phyloP scores from a whole-genome alignment of 2,113 vertebrate species.

The Malurus melanocephalus region DNA sequence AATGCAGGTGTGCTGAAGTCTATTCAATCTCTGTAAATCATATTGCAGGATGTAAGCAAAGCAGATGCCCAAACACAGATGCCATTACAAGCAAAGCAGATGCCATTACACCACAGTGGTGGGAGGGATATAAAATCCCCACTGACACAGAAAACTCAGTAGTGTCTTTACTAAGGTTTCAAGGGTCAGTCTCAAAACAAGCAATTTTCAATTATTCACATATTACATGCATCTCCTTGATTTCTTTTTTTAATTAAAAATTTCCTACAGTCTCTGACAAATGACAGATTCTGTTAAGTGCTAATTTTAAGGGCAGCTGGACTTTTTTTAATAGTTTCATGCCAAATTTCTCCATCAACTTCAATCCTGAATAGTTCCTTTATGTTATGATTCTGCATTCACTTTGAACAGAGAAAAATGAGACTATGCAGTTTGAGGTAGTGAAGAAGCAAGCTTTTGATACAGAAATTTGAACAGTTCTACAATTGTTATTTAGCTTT shows the following conservation, averaged over 20 bases:
- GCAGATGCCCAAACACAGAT: neutral
- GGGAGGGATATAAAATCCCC: neutral
- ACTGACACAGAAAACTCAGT: neutral
- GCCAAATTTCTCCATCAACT: neutral
- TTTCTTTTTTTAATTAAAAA: neutral
- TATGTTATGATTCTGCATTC: neutral
- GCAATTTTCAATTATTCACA: neutral
- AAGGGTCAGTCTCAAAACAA: constrained; percentile 23
- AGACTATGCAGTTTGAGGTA: neutral
- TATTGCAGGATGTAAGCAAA: neutral
- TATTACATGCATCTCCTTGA: neutral
- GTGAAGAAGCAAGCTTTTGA: neutral
- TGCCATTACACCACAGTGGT: neutral
- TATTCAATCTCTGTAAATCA: neutral
- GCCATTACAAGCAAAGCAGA: neutral
- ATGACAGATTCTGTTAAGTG: neutral
- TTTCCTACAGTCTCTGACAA: neutral
- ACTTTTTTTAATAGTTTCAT: neutral
- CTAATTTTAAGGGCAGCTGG: neutral
- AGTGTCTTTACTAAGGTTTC: neutral
- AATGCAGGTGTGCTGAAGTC: neutral
- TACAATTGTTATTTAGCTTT: neutral
- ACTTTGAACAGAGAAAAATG: constrained; percentile 1
- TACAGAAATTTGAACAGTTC: neutral
- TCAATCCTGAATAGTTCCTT: neutral